Conservation (phyloP, 2,113 vertebrate species). For the Passer montanus region DNA sequence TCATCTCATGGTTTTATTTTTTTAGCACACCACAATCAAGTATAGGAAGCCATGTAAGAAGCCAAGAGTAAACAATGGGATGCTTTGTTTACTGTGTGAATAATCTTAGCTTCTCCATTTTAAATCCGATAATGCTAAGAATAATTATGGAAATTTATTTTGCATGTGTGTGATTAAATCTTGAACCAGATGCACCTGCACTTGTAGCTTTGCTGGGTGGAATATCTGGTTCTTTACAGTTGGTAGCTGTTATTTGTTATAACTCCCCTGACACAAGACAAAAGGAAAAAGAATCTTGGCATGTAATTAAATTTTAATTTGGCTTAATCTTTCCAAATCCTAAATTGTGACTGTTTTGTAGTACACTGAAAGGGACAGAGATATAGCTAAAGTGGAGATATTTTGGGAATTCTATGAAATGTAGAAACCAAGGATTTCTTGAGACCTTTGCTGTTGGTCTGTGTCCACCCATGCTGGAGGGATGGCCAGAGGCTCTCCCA, state of each 20-base stretch:
- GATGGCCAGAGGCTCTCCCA: neutral
- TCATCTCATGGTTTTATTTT: neutral
- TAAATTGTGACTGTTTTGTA: neutral
- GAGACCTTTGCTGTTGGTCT: neutral
- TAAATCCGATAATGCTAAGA: neutral
- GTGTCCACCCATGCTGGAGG: accelerated
- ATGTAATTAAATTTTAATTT: conserved; percentile 35
- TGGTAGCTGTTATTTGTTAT: neutral
- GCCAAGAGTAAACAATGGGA: conserved; percentile 20
- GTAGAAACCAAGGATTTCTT: neutral
- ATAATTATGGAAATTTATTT: neutral
- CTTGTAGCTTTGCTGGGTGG: neutral
- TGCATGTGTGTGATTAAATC: neutral
- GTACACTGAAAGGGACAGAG: neutral
- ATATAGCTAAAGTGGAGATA: neutral
- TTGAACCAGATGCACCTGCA: neutral
- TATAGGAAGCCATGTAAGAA: conserved; percentile 18
- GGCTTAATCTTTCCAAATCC: conserved; percentile 55
- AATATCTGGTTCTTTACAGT: neutral
- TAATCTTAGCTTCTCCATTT: neutral
- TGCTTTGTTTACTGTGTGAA: conserved; percentile 18
- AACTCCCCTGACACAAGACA: neutral
- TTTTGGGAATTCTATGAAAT: neutral
- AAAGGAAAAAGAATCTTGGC: neutral
- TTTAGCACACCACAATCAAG: neutral